phyloP scores from a whole-genome alignment of 2,113 vertebrate species.

The Sakesphorus luctuosus region DNA sequence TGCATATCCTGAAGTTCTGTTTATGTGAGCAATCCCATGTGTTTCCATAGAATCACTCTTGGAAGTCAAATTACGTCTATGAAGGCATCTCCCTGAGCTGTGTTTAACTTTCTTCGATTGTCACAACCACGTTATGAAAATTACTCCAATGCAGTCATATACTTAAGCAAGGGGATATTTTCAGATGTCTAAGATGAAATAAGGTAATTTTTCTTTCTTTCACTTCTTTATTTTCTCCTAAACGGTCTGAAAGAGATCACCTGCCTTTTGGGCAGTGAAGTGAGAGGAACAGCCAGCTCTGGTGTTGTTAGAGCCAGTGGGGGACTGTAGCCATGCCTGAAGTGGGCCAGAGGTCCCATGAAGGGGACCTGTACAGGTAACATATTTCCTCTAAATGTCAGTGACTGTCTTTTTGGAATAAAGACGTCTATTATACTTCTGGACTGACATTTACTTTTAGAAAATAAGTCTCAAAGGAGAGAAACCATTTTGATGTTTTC shows the following conservation, averaged over 20 bases:
- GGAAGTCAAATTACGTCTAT: not conserved
- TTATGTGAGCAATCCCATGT: not conserved
- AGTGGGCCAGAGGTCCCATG: not conserved
- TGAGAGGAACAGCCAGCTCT: not conserved
- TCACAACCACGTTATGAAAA: not conserved
- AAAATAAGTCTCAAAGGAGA: not conserved
- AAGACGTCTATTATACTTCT: not conserved
- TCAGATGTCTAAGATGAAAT: not conserved
- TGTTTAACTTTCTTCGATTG: not conserved
- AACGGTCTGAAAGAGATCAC: not conserved
- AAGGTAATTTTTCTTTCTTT: not conserved
- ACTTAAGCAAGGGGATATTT: not conserved
- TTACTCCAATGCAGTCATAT: not conserved
- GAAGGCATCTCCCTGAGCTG: not conserved
- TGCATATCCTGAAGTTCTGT: not conserved
- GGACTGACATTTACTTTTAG: not conserved
- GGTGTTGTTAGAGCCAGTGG: not conserved
- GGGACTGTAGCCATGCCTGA: not conserved
- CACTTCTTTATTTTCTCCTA: not conserved
- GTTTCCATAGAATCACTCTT: not conserved
- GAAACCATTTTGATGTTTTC: not conserved
- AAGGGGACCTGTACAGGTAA: not conserved
- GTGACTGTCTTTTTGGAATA: not conserved
- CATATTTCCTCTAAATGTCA: not conserved
- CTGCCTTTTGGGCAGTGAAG: not conserved